Conservation (phyloP, 2,797 vertebrate species). For the Karalla daura region DNA sequence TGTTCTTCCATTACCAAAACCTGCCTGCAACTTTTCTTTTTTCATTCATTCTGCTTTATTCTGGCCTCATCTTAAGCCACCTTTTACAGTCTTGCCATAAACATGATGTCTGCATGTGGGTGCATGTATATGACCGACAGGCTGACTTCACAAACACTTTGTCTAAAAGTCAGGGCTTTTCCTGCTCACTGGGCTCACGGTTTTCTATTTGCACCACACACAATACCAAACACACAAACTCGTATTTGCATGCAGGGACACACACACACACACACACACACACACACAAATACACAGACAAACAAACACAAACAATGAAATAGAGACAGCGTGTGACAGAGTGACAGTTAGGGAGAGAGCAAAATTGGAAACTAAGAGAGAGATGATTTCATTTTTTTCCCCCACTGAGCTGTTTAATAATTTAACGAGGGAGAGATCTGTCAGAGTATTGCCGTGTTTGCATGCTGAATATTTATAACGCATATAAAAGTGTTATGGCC, state of each 20-base stretch:
- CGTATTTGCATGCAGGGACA: not conserved
- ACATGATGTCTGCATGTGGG: not conserved
- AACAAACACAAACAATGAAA: not conserved
- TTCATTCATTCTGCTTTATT: not conserved
- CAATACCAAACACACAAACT: constrained; percentile 3
- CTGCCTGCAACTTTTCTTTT: not conserved
- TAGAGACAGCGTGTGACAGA: not conserved
- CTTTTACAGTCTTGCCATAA: constrained; percentile 26
- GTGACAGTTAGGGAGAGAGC: constrained; percentile 17
- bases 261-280: not conserved
- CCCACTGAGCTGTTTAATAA: constrained; percentile 72
- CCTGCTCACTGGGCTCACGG: not conserved
- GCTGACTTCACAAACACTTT: not conserved
- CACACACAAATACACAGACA: no score
- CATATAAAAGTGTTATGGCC: constrained; percentile 73
- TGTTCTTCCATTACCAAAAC: not conserved
- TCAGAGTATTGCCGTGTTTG: constrained; percentile 70
- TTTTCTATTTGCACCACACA: constrained; percentile 8
- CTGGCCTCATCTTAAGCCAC: not conserved
- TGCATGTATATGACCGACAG: constrained; percentile 1
- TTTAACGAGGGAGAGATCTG: constrained; percentile 71
- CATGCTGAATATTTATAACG: constrained; percentile 76
- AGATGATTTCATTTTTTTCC: constrained; percentile 72
- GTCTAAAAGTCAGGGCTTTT: not conserved
- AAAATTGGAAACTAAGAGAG: constrained; percentile 43